A percentile compares a stretch with the other conserved stretches of the same genome.
Evolutionary conservation across 2,888 invertebrate species (phyloP).

Genomic region (Luperina nickerlii): DNA sequence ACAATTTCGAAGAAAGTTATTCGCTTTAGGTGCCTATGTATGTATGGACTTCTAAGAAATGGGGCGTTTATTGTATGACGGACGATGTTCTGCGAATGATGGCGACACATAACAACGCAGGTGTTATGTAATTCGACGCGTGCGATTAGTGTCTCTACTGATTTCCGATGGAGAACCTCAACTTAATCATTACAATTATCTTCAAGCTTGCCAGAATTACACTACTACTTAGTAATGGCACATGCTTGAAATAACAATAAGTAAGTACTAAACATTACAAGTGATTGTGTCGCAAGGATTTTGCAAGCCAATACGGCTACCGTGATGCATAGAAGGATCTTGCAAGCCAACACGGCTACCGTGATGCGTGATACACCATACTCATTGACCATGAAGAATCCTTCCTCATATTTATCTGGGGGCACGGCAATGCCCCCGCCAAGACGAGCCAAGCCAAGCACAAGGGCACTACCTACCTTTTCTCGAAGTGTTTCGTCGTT

Average conservation of each 20-base stretch:
- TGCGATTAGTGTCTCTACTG: neutral
- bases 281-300: neutral
- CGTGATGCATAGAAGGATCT: neutral
- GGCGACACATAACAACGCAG: constrained; percentile 13
- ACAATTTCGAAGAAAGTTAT: constrained; percentile 19
- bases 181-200: neutral
- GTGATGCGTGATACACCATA: too few relatives aligned
- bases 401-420: neutral
- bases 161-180: too few relatives aligned
- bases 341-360: neutral
- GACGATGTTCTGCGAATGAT: constrained; percentile 31
- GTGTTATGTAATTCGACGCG: constrained; percentile 25
- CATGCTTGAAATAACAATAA: neutral
- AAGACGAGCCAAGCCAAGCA: too few relatives aligned
- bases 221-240: neutral
- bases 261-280: neutral
- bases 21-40: neutral
- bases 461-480: too few relatives aligned
- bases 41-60: constrained; percentile 21
- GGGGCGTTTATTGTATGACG: constrained; percentile 20
- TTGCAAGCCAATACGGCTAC: neutral
- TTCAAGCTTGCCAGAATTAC: neutral
- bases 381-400: constrained; percentile 4
- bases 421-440: too few relatives aligned
- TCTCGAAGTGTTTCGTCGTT: too few relatives aligned